Conservation (phyloP, 2,797 vertebrate species). For the Lophotriccus pileatus region DNA sequence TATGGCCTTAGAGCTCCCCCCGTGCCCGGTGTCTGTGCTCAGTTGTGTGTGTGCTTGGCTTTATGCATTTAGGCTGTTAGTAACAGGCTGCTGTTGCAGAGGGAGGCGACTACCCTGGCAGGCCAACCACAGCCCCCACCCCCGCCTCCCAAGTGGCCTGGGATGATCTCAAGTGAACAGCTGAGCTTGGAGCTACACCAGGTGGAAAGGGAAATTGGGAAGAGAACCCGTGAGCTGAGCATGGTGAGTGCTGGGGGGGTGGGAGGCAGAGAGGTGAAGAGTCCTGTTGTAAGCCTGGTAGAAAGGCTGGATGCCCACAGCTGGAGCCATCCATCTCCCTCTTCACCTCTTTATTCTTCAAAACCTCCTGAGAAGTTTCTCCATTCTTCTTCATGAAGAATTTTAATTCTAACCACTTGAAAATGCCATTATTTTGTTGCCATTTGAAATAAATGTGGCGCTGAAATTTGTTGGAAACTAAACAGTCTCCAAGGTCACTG, state of each 20-base stretch:
- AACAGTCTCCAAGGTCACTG: background rate
- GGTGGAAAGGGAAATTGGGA: constrained; percentile 96
- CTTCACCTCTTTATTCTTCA: background rate
- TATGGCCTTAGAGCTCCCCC: background rate
- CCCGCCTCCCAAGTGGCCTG: constrained; percentile 86
- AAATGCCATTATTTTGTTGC: background rate
- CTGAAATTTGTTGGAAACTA: background rate
- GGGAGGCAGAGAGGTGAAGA: background rate
- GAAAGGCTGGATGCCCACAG: background rate
- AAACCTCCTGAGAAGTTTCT: background rate
- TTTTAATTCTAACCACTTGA: background rate
- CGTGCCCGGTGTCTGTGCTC: constrained; percentile 46
- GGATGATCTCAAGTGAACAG: constrained; percentile 93
- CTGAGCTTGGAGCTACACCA: constrained; percentile 95
- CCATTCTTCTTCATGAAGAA: background rate
- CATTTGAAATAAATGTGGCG: background rate
- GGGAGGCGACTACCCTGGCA: constrained; percentile 84
- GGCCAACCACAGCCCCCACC: constrained; percentile 77
- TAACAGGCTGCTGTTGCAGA: constrained; percentile 92
- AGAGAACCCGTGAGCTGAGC: constrained; percentile 93
- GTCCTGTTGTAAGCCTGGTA: background rate
- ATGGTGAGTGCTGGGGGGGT: constrained; percentile 80
- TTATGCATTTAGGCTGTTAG: constrained; percentile 84
- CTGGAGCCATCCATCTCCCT: background rate
- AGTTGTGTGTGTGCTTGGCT: constrained; percentile 75